These are phyloP conservation scores for Phalera bucephala DNA, from an alignment of 2,888 invertebrate genomes.

Conservation along the genomic window DNA sequence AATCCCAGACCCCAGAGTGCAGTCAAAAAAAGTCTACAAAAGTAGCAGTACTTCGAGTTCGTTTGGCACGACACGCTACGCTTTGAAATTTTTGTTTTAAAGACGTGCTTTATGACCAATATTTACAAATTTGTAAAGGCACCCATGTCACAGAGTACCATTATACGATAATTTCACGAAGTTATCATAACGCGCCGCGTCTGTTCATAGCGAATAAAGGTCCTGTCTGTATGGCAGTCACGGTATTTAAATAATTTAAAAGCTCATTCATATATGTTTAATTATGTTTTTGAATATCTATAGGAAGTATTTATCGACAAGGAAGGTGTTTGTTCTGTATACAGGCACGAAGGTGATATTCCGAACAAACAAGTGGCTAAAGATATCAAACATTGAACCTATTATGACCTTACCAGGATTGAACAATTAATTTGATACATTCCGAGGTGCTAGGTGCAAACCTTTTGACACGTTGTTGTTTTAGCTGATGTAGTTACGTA, in stretches of 20 bases:
- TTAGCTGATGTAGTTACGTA: background rate
- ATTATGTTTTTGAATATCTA: slow-evolving; percentile 18
- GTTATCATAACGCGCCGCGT: too few relatives aligned
- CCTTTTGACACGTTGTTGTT: background rate
- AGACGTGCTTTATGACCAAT: too few relatives aligned
- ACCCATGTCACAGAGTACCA: too few relatives aligned
- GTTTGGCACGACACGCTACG: too few relatives aligned
- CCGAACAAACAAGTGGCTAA: background rate
- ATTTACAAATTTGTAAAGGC: too few relatives aligned
- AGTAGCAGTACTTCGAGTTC: too few relatives aligned
- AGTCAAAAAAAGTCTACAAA: too few relatives aligned
- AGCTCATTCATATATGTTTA: slow-evolving; percentile 10
- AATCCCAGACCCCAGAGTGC: too few relatives aligned
- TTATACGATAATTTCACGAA: too few relatives aligned
- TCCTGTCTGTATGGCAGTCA: slow-evolving; percentile 11
- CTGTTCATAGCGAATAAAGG: too few relatives aligned
- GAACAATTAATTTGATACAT: background rate
- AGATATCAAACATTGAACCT: background rate
- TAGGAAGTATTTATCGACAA: slow-evolving; percentile 22
- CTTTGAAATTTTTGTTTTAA: too few relatives aligned
- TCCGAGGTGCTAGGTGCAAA: background rate
- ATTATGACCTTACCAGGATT: background rate
- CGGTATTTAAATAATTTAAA: slow-evolving; percentile 16
- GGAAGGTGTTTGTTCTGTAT: slow-evolving; percentile 13
- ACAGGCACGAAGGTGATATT: background rate